Base-by-base conservation (phyloP, 2,888 invertebrate genomes). In the Autographa pulchrina region DNA sequence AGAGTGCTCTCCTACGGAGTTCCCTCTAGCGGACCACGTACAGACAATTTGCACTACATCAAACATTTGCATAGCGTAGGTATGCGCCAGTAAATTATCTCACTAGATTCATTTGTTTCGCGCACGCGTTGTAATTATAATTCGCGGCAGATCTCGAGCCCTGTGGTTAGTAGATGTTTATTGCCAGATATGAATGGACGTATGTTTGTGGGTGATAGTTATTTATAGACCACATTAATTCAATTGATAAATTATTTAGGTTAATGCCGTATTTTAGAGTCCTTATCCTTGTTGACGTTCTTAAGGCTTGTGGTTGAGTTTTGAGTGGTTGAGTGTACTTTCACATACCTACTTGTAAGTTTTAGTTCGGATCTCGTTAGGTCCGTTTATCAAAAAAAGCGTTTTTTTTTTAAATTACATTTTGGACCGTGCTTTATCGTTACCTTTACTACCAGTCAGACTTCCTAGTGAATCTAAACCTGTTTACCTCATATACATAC, bases 11-110 rank as follows among this genome's bases (percentile, higher is more conserved):
- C 8, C 32, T 31, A 25, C 25, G 6, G 5, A 31, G 31, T 13
- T 2, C 25, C 25, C 59, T 65, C 65, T 14, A 63, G 67, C 41
- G 64, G n/a, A 63, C 18, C 31, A 41, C n/a, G 58, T 52, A 58
- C 61, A 2, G 54, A 25, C 65, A 68, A 77, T 74, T 66, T 78
- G 65, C 78, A 77, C 58, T 77, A 63, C 56, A 65, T 77, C 62
- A 74, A 41, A 60, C 16, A 66, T 67, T 77, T 58, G 16, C 48
- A 56, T 68, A 61, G 61, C 59, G 35, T 58, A 60, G 13, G 52
- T 66, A 56, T 25, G 58, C 20, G 58, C 20, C 32, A 59, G 38
- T 20, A n/a, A 48, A 35, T 31, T 74, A 65, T 70, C 67, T 74
- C 11, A 25, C 35, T 9, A 62, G 78, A 77, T 70, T 70, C 32